Conservation (phyloP, 2,888 invertebrate genomes). For the Lapara coniferarum region DNA sequence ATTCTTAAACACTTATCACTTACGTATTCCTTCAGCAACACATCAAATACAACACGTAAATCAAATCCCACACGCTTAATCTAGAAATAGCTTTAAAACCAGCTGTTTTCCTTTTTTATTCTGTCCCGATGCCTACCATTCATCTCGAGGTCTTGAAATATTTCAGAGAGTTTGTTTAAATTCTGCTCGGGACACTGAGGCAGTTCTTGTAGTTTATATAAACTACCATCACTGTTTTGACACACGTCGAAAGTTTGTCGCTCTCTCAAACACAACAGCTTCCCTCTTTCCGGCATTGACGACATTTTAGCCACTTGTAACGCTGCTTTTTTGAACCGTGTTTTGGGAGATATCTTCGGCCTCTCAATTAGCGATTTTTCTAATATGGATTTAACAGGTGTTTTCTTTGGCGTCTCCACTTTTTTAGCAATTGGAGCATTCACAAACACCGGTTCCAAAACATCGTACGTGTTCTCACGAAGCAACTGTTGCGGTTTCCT, state of each 20-base stretch:
- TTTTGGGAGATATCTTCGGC: constrained; percentile 64
- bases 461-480: constrained; percentile 77
- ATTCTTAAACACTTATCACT: constrained; percentile 53
- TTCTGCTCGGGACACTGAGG: constrained; percentile 67
- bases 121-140: constrained; percentile 68
- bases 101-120: constrained; percentile 78
- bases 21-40: constrained; percentile 48
- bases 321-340: constrained; percentile 75
- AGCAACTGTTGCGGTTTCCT: constrained; percentile 67
- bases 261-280: constrained; percentile 69
- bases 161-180: constrained; percentile 70
- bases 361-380: constrained; percentile 30
- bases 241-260: constrained; percentile 60
- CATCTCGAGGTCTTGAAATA: constrained; percentile 74
- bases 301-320: constrained; percentile 69
- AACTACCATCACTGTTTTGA: constrained; percentile 49
- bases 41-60: constrained; percentile 49
- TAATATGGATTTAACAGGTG: constrained; percentile 30
- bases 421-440: constrained; percentile 56
- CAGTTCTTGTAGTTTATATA: constrained; percentile 59
- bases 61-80: constrained; percentile 47
- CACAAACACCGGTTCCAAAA: constrained; percentile 70
- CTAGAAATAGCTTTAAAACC: constrained; percentile 63
- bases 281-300: constrained; percentile 72
- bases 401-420: constrained; percentile 42